A percentile compares a stretch with the other conserved stretches of the same genome.
Conservation (phyloP, 2,888 invertebrate species). For the Ophion costatus region DNA sequence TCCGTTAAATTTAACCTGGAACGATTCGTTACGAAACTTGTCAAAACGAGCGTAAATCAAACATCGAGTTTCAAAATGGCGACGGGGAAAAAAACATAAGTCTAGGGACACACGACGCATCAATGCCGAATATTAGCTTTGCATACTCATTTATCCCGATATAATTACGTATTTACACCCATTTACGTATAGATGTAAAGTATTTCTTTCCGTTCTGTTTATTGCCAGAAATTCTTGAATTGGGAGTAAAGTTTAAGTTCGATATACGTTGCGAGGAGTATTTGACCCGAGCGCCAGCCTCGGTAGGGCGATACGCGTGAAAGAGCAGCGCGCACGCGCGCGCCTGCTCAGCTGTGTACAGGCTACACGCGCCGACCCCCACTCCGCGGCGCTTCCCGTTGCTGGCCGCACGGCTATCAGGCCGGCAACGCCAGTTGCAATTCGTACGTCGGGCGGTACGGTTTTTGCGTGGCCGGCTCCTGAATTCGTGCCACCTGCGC, state of each 20-base stretch:
- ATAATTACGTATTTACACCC: too few relatives aligned
- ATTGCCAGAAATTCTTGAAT: too few relatives aligned
- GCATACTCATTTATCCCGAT: too few relatives aligned
- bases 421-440: slow-evolving; percentile 75
- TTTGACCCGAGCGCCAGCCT: too few relatives aligned
- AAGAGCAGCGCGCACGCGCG: too few relatives aligned
- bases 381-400: not conserved
- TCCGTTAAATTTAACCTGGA: not conserved
- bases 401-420: slow-evolving; percentile 12
- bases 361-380: not conserved
- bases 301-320: too few relatives aligned
- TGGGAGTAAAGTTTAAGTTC: too few relatives aligned
- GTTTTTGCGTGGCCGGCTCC: slow-evolving; percentile 55
- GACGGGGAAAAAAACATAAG: not conserved
- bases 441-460: slow-evolving; percentile 76
- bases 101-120: not conserved
- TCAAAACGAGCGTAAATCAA: not conserved
- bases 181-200: too few relatives aligned
- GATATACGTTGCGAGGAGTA: too few relatives aligned
- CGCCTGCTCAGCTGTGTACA: too few relatives aligned
- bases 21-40: not conserved
- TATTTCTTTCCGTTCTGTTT: too few relatives aligned
- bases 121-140: too few relatives aligned
- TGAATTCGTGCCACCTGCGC: slow-evolving; percentile 44
- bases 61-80: not conserved